Conservation (phyloP, 2,113 vertebrate species). For the Phylloscopus whistleri region DNA sequence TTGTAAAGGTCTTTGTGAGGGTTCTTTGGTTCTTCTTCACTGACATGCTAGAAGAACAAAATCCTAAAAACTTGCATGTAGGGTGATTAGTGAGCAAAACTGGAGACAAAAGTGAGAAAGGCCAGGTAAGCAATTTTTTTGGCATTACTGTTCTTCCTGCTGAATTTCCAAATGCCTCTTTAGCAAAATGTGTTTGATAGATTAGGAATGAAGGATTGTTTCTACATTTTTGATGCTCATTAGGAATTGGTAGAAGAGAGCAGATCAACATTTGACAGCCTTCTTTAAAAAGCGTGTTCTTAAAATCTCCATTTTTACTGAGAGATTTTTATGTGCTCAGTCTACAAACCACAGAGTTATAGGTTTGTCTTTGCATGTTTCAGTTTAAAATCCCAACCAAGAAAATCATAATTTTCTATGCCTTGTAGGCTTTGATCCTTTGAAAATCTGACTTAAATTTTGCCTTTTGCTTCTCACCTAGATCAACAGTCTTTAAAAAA, state of each 20-base stretch:
- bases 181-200: background rate
- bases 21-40: background rate
- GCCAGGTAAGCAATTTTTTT: background rate
- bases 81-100: background rate
- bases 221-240: background rate
- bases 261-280: background rate
- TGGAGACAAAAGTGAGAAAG: background rate
- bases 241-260: background rate
- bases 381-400: conserved; percentile 1
- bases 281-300: background rate
- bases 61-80: background rate
- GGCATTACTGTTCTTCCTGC: background rate
- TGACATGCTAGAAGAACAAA: background rate
- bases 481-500: background rate
- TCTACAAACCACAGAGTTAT: background rate
- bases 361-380: background rate
- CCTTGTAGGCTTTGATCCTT: background rate
- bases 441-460: background rate
- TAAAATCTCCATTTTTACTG: conserved; percentile 3
- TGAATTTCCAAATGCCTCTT: background rate
- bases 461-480: background rate
- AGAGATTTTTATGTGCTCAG: background rate
- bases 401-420: background rate
- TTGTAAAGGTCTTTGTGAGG: background rate
- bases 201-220: background rate